A percentile compares a stretch with the other conserved stretches of the same genome.
These are phyloP conservation scores for Oxycera nigricornis DNA, from an alignment of 2,888 invertebrate genomes.

Conservation along the genomic window DNA sequence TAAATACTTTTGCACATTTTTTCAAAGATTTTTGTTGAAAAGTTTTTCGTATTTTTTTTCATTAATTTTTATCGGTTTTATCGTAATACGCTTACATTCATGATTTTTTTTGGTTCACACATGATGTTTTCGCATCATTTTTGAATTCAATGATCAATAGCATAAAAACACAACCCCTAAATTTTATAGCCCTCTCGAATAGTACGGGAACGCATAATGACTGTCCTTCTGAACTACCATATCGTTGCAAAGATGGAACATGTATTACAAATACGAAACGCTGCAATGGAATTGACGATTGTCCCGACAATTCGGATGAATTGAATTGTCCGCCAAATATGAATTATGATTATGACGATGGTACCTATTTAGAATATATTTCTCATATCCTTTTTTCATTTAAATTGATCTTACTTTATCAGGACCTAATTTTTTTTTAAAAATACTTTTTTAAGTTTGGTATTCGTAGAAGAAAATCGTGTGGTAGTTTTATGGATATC, in stretches of 20 bases:
- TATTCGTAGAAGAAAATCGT: no score
- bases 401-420: no score
- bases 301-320: conserved; percentile 71
- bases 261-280: conserved; percentile 69
- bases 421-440: no score
- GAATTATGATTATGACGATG: conserved; percentile 57
- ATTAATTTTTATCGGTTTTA: no score
- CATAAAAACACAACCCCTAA: neutral
- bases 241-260: conserved; percentile 69
- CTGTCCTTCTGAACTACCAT: conserved; percentile 64
- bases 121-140: neutral
- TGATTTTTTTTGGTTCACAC: neutral
- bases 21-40: no score
- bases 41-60: neutral
- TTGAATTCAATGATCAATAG: neutral
- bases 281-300: conserved; percentile 67
- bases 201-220: conserved; percentile 41
- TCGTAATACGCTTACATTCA: neutral
- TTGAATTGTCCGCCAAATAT: conserved; percentile 63
- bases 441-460: no score
- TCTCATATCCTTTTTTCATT: neutral
- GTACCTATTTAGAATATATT: conserved; percentile 1
- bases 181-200: conserved; percentile 31
- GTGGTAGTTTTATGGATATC: no score
- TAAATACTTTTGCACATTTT: no score